Evolutionary conservation across 2,888 invertebrate species (phyloP), one percentile per base, ranked within the genome.

Genomic region (Chironomus riparius): DNA sequence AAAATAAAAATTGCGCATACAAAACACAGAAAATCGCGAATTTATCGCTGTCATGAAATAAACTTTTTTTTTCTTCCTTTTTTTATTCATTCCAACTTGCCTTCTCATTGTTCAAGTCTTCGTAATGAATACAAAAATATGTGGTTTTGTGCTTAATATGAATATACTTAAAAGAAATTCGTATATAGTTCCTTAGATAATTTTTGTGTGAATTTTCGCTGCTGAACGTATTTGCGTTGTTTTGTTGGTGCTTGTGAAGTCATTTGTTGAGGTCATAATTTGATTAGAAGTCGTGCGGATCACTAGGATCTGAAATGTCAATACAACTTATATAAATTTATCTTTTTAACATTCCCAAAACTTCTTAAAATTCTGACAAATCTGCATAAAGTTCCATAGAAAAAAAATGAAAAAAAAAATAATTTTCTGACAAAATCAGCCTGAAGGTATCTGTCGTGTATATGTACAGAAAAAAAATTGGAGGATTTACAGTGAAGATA

Each of bases 61-160:
- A 48, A 70, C 4, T 71, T 71, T 71, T 71, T 71, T 38, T 71
- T 56, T 24, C 38, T 28, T 38, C 10, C 38, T 10, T 38, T 38
- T 28, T 38, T 38, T 38, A 38, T 38, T 38, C 38, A 38, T 38
- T 38, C 48, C 70, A 70, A 70, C 28, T 50, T 70, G 47, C 47
- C 22, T 65, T 21, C 56, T 70, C 71, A 71, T 71, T 71, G 71
- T 71, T 71, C 70, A 22, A 70, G 15, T 28, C 21, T 38, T 38
- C 71, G 28, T 71, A 71, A 71, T 71, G 71, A 71, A 71, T 71
- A 56, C 28, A 71, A 71, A 56, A 71, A 71, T 71, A 56, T 71
- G 71, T 71, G 56, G 65, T 65, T 65, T 24, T 18, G 56, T 56
- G 18, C 18, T 15, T 15, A 15, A 18, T 18, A 56, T 56, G 18